Percentiles rank a stretch among this genome's conserved stretches.
Evolutionary conservation across 2,888 invertebrate species (phyloP).

Genomic region (Chrysolina haemoptera): DNA sequence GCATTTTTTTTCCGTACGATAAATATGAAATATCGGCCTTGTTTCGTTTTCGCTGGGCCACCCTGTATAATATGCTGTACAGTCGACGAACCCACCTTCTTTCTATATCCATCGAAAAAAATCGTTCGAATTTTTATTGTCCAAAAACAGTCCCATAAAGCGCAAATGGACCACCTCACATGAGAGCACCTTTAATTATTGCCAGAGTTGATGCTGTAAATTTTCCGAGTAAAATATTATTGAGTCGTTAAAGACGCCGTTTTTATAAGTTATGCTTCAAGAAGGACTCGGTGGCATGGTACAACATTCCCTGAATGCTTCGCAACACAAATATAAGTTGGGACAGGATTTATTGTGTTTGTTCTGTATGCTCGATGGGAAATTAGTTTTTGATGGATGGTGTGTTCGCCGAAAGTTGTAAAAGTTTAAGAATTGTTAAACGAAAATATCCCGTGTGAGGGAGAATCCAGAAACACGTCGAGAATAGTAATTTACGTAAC

Average conservation of each 20-base stretch:
- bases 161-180: background rate
- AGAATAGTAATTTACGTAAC: conserved; percentile 4
- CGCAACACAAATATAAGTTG: conserved; percentile 32
- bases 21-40: no score
- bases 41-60: no score
- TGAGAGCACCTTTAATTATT: conserved; percentile 23
- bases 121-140: background rate
- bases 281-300: conserved; percentile 31
- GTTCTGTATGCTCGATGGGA: conserved; percentile 34
- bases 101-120: background rate
- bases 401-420: conserved; percentile 20
- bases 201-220: conserved; percentile 19
- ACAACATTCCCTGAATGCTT: conserved; percentile 34
- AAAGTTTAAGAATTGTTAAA: conserved; percentile 12
- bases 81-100: no score
- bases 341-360: conserved; percentile 33
- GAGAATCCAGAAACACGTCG: conserved; percentile 14
- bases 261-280: conserved; percentile 30
- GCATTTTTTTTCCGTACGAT: no score
- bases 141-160: conserved; percentile 12
- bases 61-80: no score
- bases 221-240: conserved; percentile 32
- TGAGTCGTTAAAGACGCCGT: conserved; percentile 33
- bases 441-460: background rate
- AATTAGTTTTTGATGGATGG: conserved; percentile 36